These are phyloP conservation scores for Terrapene triunguis DNA, from an alignment of 2,113 vertebrate species.

Conservation along the genomic window DNA sequence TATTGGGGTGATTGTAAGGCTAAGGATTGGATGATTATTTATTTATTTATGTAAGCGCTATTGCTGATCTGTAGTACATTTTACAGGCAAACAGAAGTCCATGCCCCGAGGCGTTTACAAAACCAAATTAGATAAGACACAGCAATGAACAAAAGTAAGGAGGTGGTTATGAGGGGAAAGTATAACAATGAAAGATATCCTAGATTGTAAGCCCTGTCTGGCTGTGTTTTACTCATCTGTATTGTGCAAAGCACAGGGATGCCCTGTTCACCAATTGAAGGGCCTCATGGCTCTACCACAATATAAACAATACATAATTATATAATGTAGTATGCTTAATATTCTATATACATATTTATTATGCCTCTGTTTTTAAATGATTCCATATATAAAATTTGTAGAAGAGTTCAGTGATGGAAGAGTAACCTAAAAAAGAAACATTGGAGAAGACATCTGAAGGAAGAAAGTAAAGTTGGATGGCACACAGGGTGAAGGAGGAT, in stretches of 20 bases:
- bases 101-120: background rate
- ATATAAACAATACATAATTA: background rate
- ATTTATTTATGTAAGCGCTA: background rate
- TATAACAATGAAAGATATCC: background rate
- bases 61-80: background rate
- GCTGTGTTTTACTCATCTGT: rapidly evolving
- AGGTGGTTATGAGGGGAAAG: background rate
- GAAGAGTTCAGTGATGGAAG: background rate
- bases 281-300: background rate
- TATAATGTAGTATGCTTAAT: background rate
- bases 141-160: background rate
- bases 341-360: background rate
- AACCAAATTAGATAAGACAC: background rate
- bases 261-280: background rate
- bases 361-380: background rate
- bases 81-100: background rate
- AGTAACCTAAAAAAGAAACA: background rate
- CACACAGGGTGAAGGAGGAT: background rate
- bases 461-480: background rate
- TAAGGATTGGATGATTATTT: background rate
- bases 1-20: background rate
- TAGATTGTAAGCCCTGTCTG: background rate
- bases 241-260: background rate
- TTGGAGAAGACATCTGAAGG: background rate
- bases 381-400: background rate